These are phyloP conservation scores for Cenopis cana DNA, from an alignment of 2,888 invertebrate genomes.

Conservation along the genomic window DNA sequence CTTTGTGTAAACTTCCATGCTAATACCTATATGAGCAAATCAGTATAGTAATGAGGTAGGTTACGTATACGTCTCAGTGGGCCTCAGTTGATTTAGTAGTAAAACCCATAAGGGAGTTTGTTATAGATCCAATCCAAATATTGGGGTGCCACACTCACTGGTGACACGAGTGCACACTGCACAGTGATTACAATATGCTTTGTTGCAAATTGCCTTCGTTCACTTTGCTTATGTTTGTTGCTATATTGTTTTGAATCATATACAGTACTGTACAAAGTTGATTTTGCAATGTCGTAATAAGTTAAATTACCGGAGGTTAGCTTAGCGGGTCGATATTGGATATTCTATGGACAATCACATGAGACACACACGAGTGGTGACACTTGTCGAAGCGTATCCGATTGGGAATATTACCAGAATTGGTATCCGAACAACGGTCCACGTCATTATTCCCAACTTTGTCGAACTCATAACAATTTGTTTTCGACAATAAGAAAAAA, in stretches of 20 bases:
- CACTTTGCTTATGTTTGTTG: neutral
- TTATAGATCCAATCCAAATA: constrained; percentile 14
- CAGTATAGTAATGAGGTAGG: neutral
- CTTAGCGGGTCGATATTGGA: constrained; percentile 15
- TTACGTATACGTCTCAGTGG: neutral
- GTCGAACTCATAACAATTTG: too few relatives aligned
- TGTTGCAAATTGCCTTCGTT: constrained; percentile 4
- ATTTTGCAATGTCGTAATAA: neutral
- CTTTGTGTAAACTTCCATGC: too few relatives aligned
- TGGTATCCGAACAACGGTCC: constrained; percentile 12
- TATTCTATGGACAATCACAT: constrained; percentile 14
- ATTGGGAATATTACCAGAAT: constrained; percentile 29
- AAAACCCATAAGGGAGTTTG: constrained; percentile 4
- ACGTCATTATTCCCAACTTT: neutral
- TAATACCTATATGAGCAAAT: too few relatives aligned
- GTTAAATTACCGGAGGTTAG: neutral
- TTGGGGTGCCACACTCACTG: constrained; percentile 18
- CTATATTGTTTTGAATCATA: neutral
- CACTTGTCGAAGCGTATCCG: constrained; percentile 36
- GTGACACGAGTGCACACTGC: neutral
- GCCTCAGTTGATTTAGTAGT: neutral
- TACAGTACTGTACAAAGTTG: neutral
- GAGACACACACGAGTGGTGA: constrained; percentile 26
- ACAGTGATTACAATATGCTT: constrained; percentile 7
- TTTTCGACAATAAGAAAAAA: too few relatives aligned